Conservation (phyloP, 1,140 invertebrate genomes). For the Megalopta genalis region DNA sequence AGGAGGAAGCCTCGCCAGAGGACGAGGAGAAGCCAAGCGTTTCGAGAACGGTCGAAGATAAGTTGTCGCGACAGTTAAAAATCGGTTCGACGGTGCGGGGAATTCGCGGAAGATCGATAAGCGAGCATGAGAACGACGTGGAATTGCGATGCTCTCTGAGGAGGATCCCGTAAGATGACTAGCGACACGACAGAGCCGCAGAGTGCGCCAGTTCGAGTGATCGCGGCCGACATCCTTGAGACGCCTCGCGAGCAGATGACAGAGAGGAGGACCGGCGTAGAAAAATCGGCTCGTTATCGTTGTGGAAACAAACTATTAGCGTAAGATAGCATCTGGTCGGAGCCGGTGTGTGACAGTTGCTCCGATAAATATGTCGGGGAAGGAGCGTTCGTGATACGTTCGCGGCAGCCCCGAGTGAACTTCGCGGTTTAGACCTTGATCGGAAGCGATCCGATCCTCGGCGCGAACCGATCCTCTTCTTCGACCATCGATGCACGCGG, state of each 20-base stretch:
- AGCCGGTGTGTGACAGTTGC: constrained; percentile 67
- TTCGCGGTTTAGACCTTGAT: background rate
- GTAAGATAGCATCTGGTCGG: constrained; percentile 69
- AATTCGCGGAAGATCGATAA: constrained; percentile 2
- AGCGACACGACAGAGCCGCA: background rate
- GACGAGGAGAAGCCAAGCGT: too few relatives aligned
- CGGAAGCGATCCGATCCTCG: background rate
- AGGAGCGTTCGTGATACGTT: constrained; percentile 20
- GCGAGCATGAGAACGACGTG: background rate
- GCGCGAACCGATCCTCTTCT: too few relatives aligned
- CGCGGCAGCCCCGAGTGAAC: background rate
- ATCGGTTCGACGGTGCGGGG: too few relatives aligned
- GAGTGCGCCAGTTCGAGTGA: constrained; percentile 11
- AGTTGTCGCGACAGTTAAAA: too few relatives aligned
- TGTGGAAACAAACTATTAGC: constrained; percentile 79
- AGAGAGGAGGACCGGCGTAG: background rate
- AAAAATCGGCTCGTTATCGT: constrained; percentile 67
- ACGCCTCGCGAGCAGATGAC: background rate
- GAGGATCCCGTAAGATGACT: background rate
- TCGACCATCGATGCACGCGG: too few relatives aligned
- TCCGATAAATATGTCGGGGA: constrained; percentile 63
- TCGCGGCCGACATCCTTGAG: constrained; percentile 34
- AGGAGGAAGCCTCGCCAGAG: too few relatives aligned
- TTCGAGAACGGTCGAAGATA: too few relatives aligned
- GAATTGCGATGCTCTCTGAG: background rate